Conservation (phyloP, 2,888 invertebrate species). For the Mythimna vitellina region DNA sequence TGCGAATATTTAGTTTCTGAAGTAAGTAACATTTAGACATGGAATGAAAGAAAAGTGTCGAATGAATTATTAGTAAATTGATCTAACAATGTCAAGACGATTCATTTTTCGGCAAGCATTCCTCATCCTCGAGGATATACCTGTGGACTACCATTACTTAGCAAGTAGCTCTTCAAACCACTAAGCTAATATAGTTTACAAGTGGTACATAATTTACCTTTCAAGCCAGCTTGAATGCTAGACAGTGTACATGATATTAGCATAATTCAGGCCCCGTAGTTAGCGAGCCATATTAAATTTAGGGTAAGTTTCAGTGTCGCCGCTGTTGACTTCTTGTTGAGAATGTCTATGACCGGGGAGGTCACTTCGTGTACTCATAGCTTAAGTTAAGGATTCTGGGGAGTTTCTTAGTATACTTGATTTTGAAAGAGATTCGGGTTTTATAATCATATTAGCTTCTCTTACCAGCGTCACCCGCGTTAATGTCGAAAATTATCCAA, state of each 20-base stretch:
- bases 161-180: background rate
- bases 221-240: background rate
- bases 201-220: conserved; percentile 9
- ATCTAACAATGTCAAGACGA: no score
- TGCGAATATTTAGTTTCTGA: no score
- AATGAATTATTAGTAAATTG: no score
- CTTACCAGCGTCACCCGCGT: no score
- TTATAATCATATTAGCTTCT: no score
- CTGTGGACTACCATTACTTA: background rate
- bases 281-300: conserved; percentile 47
- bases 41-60: no score
- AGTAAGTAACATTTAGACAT: no score
- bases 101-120: no score
- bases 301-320: conserved; percentile 53
- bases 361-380: conserved; percentile 13
- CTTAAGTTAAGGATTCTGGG: conserved; percentile 7
- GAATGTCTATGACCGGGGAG: conserved; percentile 44
- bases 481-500: no score
- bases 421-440: background rate
- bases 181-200: background rate
- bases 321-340: conserved; percentile 26
- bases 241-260: conserved; percentile 41
- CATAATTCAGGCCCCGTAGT: conserved; percentile 36
- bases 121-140: no score
- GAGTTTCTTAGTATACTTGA: background rate